phyloP scores from a whole-genome alignment of 1,140 invertebrate genomes.

The Contarinia nasturtii region DNA sequence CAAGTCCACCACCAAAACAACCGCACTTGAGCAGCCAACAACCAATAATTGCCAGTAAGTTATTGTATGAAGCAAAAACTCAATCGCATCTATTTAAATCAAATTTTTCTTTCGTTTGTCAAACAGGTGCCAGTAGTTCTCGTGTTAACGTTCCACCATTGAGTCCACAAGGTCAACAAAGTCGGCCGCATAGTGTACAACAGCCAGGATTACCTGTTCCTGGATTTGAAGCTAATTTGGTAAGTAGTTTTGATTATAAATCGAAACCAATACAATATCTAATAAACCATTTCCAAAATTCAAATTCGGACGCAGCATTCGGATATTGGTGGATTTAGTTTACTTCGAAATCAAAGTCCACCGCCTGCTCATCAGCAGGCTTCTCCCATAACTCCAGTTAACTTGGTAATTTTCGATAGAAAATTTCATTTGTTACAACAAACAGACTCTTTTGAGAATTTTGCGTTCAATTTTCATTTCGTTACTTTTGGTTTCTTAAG shows the following conservation, averaged over 20 bases:
- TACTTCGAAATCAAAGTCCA: constrained; percentile 36
- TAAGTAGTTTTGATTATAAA: constrained; percentile 28
- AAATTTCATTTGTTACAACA: background rate
- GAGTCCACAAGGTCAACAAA: constrained; percentile 38
- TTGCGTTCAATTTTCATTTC: no score
- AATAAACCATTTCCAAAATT: background rate
- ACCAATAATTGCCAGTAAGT: constrained; percentile 24
- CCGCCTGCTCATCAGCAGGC: constrained; percentile 63
- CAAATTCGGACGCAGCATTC: constrained; percentile 24
- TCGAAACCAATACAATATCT: background rate
- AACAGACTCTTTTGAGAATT: no score
- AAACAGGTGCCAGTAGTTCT: constrained; percentile 23
- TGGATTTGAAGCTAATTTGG: constrained; percentile 44
- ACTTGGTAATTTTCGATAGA: constrained; percentile 5
- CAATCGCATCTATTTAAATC: background rate
- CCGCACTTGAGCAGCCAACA: constrained; percentile 25
- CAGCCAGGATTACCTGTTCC: constrained; percentile 31
- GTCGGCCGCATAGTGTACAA: constrained; percentile 27
- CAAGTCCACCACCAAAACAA: constrained; percentile 34
- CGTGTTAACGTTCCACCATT: constrained; percentile 32
- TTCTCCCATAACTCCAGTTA: constrained; percentile 58
- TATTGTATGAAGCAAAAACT: constrained; percentile 1
- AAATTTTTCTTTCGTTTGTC: constrained; percentile 3
- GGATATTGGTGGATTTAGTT: constrained; percentile 25
- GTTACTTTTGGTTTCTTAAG: background rate